These are phyloP conservation scores for Norana najaformis DNA, from an alignment of 2,888 invertebrate species.

Conservation along the genomic window DNA sequence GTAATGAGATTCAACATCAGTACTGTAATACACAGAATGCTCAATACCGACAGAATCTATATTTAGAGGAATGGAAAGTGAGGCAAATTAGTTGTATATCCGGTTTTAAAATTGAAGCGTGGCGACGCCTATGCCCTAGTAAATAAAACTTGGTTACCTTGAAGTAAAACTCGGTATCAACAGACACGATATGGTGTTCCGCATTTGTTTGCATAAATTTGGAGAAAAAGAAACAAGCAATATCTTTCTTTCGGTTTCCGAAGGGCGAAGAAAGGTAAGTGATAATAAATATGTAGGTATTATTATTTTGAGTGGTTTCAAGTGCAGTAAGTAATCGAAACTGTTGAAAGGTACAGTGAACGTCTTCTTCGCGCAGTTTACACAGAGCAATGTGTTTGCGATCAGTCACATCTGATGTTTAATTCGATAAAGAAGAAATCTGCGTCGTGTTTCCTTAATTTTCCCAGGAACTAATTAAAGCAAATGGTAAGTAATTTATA, in stretches of 20 bases:
- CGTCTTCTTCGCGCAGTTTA: background rate
- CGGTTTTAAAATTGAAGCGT: background rate
- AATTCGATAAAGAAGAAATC: background rate
- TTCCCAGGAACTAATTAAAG: background rate
- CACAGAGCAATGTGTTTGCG: background rate
- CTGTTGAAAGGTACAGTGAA: too few species aligned
- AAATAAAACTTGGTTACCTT: background rate
- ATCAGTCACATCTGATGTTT: background rate
- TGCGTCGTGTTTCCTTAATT: background rate
- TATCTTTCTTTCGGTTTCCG: constrained; percentile 13
- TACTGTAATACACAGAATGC: too few species aligned
- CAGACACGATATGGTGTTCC: background rate
- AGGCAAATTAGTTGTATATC: background rate
- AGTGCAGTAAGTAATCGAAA: background rate
- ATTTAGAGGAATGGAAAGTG: background rate
- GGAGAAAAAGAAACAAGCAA: background rate
- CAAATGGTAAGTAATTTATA: background rate
- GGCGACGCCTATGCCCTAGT: background rate
- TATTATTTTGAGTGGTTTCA: background rate
- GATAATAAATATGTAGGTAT: background rate
- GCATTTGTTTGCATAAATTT: background rate
- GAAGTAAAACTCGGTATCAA: background rate
- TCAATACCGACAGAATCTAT: too few species aligned
- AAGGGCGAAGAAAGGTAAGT: background rate
- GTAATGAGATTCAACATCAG: too few species aligned